phyloP scores from a whole-genome alignment of 2,888 invertebrate genomes.

The Dolomedes plantarius region DNA sequence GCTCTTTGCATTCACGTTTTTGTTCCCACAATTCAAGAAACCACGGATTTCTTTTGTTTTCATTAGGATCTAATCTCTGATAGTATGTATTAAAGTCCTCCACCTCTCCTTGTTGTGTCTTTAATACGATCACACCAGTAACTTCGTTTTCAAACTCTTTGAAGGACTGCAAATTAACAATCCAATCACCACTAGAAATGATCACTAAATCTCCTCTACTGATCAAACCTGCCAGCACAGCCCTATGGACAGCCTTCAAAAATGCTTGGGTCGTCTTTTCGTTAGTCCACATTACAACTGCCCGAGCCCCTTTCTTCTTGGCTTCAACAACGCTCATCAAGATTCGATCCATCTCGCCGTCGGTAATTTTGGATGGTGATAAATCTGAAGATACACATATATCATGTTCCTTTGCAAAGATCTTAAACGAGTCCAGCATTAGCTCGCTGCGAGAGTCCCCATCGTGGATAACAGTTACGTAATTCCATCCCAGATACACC shows the following conservation, averaged over 20 bases:
- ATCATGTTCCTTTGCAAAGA: slow-evolving; percentile 41
- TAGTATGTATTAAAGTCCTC: slow-evolving; percentile 74
- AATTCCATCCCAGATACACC: slow-evolving; percentile 77
- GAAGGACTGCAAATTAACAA: slow-evolving; percentile 65
- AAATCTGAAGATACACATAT: slow-evolving; percentile 65
- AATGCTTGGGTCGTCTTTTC: slow-evolving; percentile 46
- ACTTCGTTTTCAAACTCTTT: slow-evolving; percentile 69
- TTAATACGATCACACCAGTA: slow-evolving; percentile 60
- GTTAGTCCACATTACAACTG: slow-evolving; percentile 63
- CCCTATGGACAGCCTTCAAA: slow-evolving; percentile 53
- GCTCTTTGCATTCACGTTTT: slow-evolving; percentile 57
- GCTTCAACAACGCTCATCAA: slow-evolving; percentile 50
- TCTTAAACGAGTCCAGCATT: slow-evolving; percentile 58
- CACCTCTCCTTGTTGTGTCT: slow-evolving; percentile 69
- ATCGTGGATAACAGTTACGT: slow-evolving; percentile 76
- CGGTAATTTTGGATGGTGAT: slow-evolving; percentile 20
- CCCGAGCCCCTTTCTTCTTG: slow-evolving; percentile 66
- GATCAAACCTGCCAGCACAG: slow-evolving; percentile 44
- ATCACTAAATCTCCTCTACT: slow-evolving; percentile 59
- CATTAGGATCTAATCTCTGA: slow-evolving; percentile 73
- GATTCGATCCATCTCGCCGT: slow-evolving; percentile 46
- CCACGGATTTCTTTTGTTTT: slow-evolving; percentile 77
- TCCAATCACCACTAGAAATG: slow-evolving; percentile 68
- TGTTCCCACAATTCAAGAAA: slow-evolving; percentile 77
- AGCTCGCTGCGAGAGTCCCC: slow-evolving; percentile 30